These are phyloP conservation scores for Bhutanitis thaidina DNA, from an alignment of 2,888 invertebrate species.

Conservation along the genomic window DNA sequence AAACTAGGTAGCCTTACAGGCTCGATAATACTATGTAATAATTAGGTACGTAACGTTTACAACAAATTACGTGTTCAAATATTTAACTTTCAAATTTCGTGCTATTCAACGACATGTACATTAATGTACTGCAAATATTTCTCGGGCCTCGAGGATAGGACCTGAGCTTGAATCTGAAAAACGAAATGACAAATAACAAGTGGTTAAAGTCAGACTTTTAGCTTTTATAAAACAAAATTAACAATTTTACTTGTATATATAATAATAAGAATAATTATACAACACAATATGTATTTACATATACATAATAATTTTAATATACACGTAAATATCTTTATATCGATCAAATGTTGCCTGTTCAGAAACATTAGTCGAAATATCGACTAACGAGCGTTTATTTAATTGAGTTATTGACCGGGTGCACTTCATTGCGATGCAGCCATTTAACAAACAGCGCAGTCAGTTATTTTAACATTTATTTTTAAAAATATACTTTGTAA, in stretches of 20 bases:
- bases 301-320: conserved; percentile 73
- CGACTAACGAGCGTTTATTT: conserved; percentile 23
- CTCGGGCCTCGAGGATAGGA: conserved; percentile 16
- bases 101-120: neutral
- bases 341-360: conserved; percentile 47
- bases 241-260: conserved; percentile 72
- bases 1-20: conserved; percentile 10
- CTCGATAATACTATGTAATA: conserved; percentile 6
- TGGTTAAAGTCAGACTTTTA: conserved; percentile 78
- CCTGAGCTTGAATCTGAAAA: conserved; percentile 50
- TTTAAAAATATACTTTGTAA: neutral
- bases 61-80: neutral
- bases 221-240: conserved; percentile 70
- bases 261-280: conserved; percentile 64
- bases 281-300: conserved; percentile 76
- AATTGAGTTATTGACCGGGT: conserved; percentile 3
- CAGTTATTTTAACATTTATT: neutral
- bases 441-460: neutral
- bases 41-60: conserved; percentile 2
- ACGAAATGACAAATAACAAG: conserved; percentile 66
- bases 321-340: conserved; percentile 72
- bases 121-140: neutral
- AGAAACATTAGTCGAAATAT: conserved; percentile 26
- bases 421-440: neutral
- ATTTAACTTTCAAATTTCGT: neutral